Conservation (phyloP, 1,140 invertebrate genomes). For the Trachelipus rathkii region DNA sequence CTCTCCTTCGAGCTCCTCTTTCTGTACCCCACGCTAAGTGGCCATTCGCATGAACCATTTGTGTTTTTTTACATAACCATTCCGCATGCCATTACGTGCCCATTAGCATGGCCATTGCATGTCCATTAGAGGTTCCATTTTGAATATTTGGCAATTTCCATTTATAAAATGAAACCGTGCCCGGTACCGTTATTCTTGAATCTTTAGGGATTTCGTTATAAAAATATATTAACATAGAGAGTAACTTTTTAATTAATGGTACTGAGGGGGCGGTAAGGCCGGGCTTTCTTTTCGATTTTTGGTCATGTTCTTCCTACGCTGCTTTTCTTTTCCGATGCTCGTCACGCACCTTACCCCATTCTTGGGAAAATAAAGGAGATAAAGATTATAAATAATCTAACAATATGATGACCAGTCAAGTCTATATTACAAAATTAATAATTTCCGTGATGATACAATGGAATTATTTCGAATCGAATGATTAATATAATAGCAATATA, state of each 20-base stretch:
- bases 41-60: slow-evolving; percentile 33
- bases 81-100: slow-evolving; percentile 63
- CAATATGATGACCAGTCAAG: slow-evolving; percentile 50
- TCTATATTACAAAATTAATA: slow-evolving; percentile 46
- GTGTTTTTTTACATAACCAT: slow-evolving; percentile 57
- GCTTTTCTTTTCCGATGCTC: too few relatives aligned
- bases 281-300: too few relatives aligned
- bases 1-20: neutral
- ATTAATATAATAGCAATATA: too few relatives aligned
- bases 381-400: too few relatives aligned
- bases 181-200: slow-evolving; percentile 45
- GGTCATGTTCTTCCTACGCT: too few relatives aligned
- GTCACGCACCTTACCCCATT: too few relatives aligned
- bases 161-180: slow-evolving; percentile 48
- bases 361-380: too few relatives aligned
- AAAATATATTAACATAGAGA: neutral
- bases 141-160: slow-evolving; percentile 48
- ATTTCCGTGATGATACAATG: too few relatives aligned
- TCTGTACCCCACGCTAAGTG: neutral
- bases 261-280: too few relatives aligned
- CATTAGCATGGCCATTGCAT: slow-evolving; percentile 52
- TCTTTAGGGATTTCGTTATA: slow-evolving; percentile 46
- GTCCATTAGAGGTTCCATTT: slow-evolving; percentile 56
- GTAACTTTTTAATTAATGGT: too few relatives aligned
- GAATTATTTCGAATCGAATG: too few relatives aligned